Conservation (phyloP, 2,797 vertebrate species). For the Delichon dasypus region DNA sequence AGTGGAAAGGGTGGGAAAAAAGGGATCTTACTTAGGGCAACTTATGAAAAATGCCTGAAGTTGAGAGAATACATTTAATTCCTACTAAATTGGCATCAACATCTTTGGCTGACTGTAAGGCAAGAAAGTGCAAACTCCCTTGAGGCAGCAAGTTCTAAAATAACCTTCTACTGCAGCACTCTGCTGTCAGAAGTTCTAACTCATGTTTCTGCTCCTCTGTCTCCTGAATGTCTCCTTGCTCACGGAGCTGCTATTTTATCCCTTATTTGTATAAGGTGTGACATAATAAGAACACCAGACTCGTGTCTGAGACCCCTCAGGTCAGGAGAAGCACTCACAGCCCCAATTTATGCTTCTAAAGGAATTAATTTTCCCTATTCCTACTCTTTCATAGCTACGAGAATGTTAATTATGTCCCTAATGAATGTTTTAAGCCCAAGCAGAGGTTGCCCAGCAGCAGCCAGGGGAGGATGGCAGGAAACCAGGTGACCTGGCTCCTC, state of each 20-base stretch:
- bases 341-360: background rate
- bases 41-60: constrained; percentile 38
- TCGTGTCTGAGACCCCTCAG: background rate
- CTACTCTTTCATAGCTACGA: background rate
- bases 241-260: background rate
- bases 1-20: background rate
- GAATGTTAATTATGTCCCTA: background rate
- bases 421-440: background rate
- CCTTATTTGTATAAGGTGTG: constrained; percentile 28
- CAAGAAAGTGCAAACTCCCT: constrained; percentile 60
- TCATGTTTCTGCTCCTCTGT: constrained; percentile 33
- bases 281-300: constrained; percentile 19
- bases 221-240: background rate
- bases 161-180: constrained; percentile 49
- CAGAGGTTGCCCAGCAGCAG: background rate
- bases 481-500: background rate
- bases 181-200: constrained; percentile 60
- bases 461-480: background rate
- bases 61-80: constrained; percentile 61
- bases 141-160: constrained; percentile 59
- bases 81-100: constrained; percentile 52
- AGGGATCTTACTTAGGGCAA: constrained; percentile 1
- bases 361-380: background rate
- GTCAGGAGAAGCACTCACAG: background rate
- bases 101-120: constrained; percentile 57